Evolutionary conservation across 2,113 vertebrate genomes (phyloP).

Genomic region (Mustelus asterias): DNA sequence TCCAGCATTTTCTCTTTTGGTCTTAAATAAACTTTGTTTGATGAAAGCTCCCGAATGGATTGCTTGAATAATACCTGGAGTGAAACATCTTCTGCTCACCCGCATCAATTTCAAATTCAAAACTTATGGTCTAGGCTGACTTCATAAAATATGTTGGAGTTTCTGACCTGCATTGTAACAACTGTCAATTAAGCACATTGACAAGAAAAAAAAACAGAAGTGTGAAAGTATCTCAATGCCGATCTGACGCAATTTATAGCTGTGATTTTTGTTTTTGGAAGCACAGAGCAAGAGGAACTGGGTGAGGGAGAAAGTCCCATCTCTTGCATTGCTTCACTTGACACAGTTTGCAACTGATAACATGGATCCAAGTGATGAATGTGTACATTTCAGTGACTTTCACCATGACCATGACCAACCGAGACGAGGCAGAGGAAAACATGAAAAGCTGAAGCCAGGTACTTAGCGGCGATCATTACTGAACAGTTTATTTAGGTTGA

Average conservation of each 20-base stretch:
- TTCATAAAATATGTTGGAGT: no score
- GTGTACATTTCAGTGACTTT: background rate
- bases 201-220: no score
- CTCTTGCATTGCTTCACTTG: background rate
- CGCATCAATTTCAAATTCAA: no score
- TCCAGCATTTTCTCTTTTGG: no score
- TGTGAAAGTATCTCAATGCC: no score
- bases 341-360: background rate
- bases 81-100: no score
- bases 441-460: background rate
- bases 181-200: no score
- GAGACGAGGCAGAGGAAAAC: background rate
- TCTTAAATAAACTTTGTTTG: no score
- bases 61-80: no score
- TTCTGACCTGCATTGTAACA: no score
- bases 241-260: background rate
- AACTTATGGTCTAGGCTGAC: no score
- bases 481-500: background rate
- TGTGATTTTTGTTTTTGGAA: background rate
- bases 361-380: background rate
- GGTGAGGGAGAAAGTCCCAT: background rate
- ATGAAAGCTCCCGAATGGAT: no score
- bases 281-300: background rate
- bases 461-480: background rate
- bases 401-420: background rate